Base-by-base conservation (phyloP, 2,113 vertebrate genomes). In the Panurus biarmicus region DNA sequence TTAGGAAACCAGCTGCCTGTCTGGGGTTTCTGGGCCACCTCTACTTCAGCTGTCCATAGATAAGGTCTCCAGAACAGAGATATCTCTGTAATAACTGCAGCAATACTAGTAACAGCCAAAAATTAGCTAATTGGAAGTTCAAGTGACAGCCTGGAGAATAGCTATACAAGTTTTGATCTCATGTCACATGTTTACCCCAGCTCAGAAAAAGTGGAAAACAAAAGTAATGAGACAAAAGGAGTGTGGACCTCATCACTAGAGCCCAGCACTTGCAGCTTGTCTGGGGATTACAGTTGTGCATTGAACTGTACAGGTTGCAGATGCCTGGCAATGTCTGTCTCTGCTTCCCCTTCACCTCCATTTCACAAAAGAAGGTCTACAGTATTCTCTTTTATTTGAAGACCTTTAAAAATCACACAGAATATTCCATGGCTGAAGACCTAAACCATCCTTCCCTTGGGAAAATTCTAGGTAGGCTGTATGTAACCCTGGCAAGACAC, bases 371-470 rank as follows among this genome's bases (percentile, higher is more conserved):
- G 73, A 67, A 76, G 28, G 15, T 87, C 78, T 54, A 79, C 50
- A 79, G 75, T 90, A 42, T 29, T 62, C 50, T 85, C 42, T 90
- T 91, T 92, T 76, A 88, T 88, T 77, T 69, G 44, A 66, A 87
- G 38, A 42, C 35, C 58, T 93, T 93, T 94, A 74, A 94, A 95
- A 93, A 74, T 89, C 81, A 72, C 56, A 45, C 36, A 66, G 78
- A 89, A 80, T 88, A 74, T 71, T 90, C 35, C 48, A 24, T 51
- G 61, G 57, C 56, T 86, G 83, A 56, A 90, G 79, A 84, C 2
- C 44, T 66, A 90, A 80, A 22, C 42, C 56, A 83, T 85, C 33
- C 75, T 96, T 96, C 79, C 83, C 92, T 86, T 94, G 94, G 88
- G 92, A 95, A 95, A 96, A 35, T 77, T 14, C 75, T 80, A 92